phyloP scores from a whole-genome alignment of 1,140 invertebrate genomes.

The Penaeus chinensis region DNA sequence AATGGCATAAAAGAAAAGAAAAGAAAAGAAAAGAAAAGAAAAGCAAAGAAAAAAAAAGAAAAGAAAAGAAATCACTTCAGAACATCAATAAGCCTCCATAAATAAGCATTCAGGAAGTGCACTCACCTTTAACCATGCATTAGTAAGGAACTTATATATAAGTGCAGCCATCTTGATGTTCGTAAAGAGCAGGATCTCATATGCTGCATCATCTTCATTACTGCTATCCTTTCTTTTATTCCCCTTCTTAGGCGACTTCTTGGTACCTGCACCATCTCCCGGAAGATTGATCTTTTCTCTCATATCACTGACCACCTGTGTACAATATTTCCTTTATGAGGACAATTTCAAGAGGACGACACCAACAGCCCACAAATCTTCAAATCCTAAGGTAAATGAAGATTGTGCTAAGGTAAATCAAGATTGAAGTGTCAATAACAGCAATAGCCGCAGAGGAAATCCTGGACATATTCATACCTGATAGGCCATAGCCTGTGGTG shows the following conservation, averaged over 20 bases:
- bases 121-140: slow-evolving; percentile 58
- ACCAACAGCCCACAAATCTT: too few relatives aligned
- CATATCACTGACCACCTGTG: slow-evolving; percentile 55
- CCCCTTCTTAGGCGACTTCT: slow-evolving; percentile 7
- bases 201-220: slow-evolving; percentile 31
- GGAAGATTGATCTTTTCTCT: slow-evolving; percentile 55
- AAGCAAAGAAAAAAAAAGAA: too few relatives aligned
- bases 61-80: neutral
- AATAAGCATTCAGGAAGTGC: too few relatives aligned
- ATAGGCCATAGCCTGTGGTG: slow-evolving; percentile 45
- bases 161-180: slow-evolving; percentile 53
- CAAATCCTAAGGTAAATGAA: too few relatives aligned
- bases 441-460: neutral
- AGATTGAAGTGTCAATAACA: too few relatives aligned
- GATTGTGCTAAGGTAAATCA: too few relatives aligned
- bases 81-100: neutral
- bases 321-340: neutral
- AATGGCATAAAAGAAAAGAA: too few relatives aligned
- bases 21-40: too few relatives aligned
- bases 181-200: slow-evolving; percentile 42
- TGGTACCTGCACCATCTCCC: slow-evolving; percentile 16
- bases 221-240: neutral
- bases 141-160: slow-evolving; percentile 49
- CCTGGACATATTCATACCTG: slow-evolving; percentile 19
- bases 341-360: neutral